These are phyloP conservation scores for Vimba vimba DNA, from an alignment of 2,113 vertebrate species.

Conservation along the genomic window DNA sequence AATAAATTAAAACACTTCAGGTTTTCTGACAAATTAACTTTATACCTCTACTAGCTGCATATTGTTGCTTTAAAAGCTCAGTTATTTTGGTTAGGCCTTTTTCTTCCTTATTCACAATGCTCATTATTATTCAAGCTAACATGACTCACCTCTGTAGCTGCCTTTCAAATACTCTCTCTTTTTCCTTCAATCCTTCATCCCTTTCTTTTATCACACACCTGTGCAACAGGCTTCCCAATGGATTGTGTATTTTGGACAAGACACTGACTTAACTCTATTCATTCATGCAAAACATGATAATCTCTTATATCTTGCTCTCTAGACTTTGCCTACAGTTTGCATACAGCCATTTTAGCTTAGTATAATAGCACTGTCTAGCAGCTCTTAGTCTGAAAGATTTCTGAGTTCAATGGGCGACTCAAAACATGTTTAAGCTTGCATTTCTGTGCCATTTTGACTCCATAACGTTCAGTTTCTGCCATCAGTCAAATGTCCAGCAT, in stretches of 20 bases:
- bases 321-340: constrained; percentile 26
- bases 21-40: background rate
- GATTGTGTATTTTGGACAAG: constrained; percentile 2
- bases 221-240: background rate
- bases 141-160: background rate
- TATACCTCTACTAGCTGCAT: background rate
- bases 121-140: background rate
- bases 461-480: background rate
- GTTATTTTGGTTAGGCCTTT: background rate
- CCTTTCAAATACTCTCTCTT: background rate
- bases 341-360: background rate
- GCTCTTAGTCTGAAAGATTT: background rate
- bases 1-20: background rate
- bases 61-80: background rate
- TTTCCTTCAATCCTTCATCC: background rate
- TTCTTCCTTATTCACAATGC: background rate
- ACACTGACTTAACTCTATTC: background rate
- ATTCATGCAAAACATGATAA: constrained; percentile 12
- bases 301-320: background rate
- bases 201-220: constrained; percentile 4
- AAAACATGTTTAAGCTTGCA: constrained; percentile 17
- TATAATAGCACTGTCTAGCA: background rate
- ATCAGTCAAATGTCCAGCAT: background rate
- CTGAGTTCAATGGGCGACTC: background rate
- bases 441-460: background rate